phyloP scores from a whole-genome alignment of 2,113 vertebrate species.

The Pygoscelis antarcticus region DNA sequence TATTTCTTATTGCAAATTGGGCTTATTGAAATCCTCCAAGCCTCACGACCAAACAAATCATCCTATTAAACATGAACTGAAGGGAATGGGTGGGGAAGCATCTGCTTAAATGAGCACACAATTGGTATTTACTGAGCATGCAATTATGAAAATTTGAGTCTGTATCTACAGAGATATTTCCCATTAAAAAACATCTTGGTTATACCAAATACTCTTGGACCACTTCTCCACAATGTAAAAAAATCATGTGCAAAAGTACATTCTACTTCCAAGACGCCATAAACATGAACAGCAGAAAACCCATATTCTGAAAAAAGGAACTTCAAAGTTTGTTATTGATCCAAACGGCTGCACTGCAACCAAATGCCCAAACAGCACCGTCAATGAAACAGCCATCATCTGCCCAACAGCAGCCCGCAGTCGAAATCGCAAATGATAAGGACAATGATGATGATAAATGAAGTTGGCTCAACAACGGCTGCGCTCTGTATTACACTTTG shows the following conservation, averaged over 20 bases:
- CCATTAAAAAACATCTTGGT: constrained; percentile 35
- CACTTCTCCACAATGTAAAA: not conserved
- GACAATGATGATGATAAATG: not conserved
- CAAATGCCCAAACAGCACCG: not conserved
- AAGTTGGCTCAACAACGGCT: not conserved
- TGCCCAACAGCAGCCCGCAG: not conserved
- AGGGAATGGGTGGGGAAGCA: constrained; percentile 10
- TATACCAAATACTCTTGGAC: constrained; percentile 39
- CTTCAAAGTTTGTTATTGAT: not conserved
- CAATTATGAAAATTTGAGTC: not conserved
- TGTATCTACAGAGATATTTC: constrained; percentile 24
- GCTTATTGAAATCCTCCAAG: not conserved
- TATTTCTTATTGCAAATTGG: not conserved
- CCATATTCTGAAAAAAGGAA: not conserved
- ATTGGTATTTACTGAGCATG: not conserved
- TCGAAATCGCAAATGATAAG: not conserved
- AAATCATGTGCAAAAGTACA: not conserved
- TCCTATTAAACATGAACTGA: not conserved
- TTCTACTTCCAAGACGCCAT: constrained; percentile 8
- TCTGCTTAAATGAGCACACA: not conserved
- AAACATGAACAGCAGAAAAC: not conserved
- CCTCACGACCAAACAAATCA: not conserved
- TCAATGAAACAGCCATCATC: not conserved
- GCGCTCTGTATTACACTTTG: not conserved
- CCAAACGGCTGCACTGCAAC: not conserved